These are phyloP conservation scores for Eulacestoma nigropectus DNA, from an alignment of 2,113 vertebrate species.

Conservation along the genomic window DNA sequence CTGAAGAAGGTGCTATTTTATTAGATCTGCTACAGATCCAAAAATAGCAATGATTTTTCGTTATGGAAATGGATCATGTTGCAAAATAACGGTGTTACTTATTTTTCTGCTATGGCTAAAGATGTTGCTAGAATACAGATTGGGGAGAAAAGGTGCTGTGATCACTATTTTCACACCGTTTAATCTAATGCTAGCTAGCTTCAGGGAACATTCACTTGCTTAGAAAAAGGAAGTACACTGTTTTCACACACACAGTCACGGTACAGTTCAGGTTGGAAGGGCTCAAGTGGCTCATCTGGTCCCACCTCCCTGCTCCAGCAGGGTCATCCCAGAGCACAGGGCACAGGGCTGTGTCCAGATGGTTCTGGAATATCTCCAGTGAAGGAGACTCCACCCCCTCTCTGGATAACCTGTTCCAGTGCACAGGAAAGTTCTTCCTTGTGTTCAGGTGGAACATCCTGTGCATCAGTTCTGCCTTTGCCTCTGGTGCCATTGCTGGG, in stretches of 20 bases:
- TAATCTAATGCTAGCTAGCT: not conserved
- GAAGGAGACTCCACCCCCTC: not conserved
- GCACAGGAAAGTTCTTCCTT: not conserved
- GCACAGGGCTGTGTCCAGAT: not conserved
- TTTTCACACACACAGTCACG: not conserved
- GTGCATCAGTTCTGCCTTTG: not conserved
- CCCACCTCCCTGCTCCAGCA: not conserved
- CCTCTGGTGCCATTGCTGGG: not conserved
- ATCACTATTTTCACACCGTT: not conserved
- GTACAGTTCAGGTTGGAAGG: not conserved
- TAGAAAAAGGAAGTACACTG: not conserved
- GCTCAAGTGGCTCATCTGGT: not conserved
- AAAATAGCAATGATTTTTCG: not conserved
- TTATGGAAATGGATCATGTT: not conserved
- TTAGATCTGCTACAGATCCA: not conserved
- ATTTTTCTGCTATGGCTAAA: not conserved
- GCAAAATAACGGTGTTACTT: not conserved
- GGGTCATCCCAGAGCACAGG: not conserved
- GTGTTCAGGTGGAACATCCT: not conserved
- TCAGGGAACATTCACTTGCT: not conserved
- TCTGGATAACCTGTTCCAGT: not conserved
- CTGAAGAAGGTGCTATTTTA: not conserved
- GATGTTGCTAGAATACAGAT: not conserved
- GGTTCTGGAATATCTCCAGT: not conserved
- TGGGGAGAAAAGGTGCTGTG: not conserved